phyloP scores from a whole-genome alignment of 2,113 vertebrate genomes.

The Catagonus wagneri region DNA sequence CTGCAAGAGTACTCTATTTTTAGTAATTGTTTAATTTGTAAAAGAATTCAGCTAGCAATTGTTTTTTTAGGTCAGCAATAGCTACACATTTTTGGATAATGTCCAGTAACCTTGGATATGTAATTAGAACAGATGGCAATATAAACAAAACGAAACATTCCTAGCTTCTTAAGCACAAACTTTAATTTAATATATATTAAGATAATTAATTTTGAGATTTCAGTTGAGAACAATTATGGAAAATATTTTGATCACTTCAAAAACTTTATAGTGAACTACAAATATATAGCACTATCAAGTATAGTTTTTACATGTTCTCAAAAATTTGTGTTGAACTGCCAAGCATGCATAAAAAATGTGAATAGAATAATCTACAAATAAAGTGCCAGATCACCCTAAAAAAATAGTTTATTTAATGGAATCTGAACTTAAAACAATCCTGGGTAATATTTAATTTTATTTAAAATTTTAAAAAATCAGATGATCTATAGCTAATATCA shows the following conservation, averaged over 20 bases:
- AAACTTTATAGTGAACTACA: not conserved
- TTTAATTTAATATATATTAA: constrained; percentile 43
- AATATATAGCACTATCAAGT: not conserved
- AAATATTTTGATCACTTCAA: not conserved
- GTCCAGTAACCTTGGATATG: constrained; percentile 36
- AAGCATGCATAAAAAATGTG: not conserved
- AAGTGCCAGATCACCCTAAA: not conserved
- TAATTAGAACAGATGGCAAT: constrained; percentile 62
- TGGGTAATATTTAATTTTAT: not conserved
- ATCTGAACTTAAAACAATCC: not conserved
- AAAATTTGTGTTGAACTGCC: not conserved
- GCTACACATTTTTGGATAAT: constrained; percentile 35
- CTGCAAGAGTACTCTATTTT: not conserved
- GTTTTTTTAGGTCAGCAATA: constrained; percentile 14
- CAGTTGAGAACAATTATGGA: not conserved
- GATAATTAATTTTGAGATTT: constrained; percentile 42
- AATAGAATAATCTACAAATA: not conserved
- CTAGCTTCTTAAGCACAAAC: not conserved
- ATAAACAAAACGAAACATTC: constrained; percentile 23
- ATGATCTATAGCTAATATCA: not conserved
- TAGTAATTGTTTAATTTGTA: constrained; percentile 32
- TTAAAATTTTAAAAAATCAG: not conserved
- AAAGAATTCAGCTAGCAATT: not conserved
- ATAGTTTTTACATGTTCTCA: not conserved
- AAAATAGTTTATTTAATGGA: not conserved